Conservation (phyloP, 2,797 vertebrate species). For the Neostethus bicornis region DNA sequence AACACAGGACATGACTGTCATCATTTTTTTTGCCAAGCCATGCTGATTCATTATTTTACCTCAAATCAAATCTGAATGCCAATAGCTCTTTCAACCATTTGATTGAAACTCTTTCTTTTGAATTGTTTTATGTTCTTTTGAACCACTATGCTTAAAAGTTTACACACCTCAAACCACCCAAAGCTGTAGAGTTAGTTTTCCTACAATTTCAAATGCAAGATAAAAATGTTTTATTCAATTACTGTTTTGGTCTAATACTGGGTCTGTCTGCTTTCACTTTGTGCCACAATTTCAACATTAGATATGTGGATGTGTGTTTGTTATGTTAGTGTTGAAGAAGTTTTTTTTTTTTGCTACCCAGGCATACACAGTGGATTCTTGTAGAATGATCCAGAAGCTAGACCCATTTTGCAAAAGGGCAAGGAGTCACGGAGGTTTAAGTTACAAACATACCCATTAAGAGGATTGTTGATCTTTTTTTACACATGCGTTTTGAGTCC, state of each 20-base stretch:
- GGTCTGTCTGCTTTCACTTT: background rate
- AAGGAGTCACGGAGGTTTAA: constrained; percentile 21
- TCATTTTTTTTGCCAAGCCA: constrained; percentile 1
- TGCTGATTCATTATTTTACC: constrained; percentile 9
- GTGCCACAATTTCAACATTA: constrained; percentile 3
- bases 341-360: background rate
- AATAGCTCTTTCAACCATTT: constrained; percentile 11
- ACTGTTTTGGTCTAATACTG: background rate
- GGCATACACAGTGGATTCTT: background rate
- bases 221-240: too few relatives aligned
- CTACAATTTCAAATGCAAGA: background rate
- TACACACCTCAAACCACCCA: background rate
- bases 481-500: constrained; percentile 19
- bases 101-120: constrained; percentile 8
- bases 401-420: constrained; percentile 16
- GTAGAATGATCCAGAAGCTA: constrained; percentile 3
- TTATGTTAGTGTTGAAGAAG: constrained; percentile 2
- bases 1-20: background rate
- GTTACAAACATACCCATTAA: constrained; percentile 14
- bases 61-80: background rate
- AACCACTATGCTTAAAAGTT: background rate
- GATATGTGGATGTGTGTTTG: background rate
- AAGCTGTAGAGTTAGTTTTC: background rate
- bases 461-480: constrained; percentile 3
- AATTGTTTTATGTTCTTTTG: constrained; percentile 2